Percentiles rank a stretch among this genome's conserved stretches.
Conservation (phyloP, 2,113 vertebrate species). For the Serinus canaria region DNA sequence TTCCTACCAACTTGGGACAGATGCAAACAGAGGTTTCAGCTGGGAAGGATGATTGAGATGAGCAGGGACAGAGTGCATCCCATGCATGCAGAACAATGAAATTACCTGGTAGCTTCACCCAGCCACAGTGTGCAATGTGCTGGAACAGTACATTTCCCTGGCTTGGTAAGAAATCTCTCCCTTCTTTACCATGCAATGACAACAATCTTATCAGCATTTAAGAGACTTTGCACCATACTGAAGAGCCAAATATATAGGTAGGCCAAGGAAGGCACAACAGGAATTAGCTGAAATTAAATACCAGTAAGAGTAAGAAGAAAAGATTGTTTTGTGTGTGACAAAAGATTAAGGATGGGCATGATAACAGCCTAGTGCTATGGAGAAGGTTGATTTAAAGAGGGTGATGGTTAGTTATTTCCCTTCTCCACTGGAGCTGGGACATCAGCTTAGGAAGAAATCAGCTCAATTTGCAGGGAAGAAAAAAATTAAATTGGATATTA, state of each 20-base stretch:
- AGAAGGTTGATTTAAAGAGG: background rate
- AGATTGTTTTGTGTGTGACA: background rate
- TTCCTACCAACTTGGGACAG: background rate
- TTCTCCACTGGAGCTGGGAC: background rate
- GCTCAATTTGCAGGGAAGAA: background rate
- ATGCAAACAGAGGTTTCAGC: background rate
- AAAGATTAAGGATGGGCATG: background rate
- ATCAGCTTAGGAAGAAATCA: background rate
- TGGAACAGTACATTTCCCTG: background rate
- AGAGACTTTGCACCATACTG: background rate
- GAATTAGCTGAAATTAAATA: background rate
- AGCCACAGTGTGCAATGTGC: background rate
- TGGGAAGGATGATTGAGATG: background rate
- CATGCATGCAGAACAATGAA: background rate
- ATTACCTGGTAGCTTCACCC: background rate
- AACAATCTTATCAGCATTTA: background rate
- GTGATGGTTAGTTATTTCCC: background rate
- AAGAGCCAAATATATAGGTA: background rate
- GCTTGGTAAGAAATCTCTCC: background rate
- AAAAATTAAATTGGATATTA: background rate
- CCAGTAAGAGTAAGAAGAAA: background rate
- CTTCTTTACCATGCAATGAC: background rate
- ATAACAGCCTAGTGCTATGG: background rate
- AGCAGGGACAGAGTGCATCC: background rate
- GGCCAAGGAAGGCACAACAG: background rate